Conservation (phyloP, 2,797 vertebrate species). For the Vultur gryphus region DNA sequence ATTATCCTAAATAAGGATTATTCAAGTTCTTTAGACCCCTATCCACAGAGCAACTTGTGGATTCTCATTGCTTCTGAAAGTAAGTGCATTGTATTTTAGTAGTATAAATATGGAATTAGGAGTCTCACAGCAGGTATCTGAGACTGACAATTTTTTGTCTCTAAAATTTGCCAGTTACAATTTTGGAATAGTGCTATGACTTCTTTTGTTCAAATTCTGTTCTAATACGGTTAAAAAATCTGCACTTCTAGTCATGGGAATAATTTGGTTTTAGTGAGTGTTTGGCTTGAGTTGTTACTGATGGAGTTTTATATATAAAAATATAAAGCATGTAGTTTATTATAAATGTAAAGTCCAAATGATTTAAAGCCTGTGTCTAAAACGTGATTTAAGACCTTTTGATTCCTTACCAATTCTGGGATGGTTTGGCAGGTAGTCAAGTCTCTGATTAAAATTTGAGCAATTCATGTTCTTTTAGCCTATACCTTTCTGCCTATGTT, state of each 20-base stretch:
- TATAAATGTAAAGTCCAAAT: constrained; percentile 44
- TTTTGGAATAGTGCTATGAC: not conserved
- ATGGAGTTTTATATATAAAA: constrained; percentile 20
- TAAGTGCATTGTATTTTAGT: not conserved
- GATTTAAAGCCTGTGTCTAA: constrained; percentile 29
- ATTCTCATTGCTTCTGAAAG: not conserved
- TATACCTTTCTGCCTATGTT: not conserved
- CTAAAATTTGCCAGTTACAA: not conserved
- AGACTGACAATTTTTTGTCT: not conserved
- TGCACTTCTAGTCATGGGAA: constrained; percentile 3
- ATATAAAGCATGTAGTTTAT: constrained; percentile 23
- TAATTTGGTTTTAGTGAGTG: not conserved
- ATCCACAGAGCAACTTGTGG: not conserved
- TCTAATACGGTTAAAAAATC: not conserved
- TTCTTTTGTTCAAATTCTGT: constrained; percentile 9
- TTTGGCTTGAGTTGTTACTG: constrained; percentile 9
- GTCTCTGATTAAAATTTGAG: constrained; percentile 12
- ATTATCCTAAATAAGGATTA: constrained; percentile 29
- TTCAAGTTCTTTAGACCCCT: not conserved
- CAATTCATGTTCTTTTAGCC: not conserved
- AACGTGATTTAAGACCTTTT: constrained; percentile 22
- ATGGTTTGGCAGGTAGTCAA: constrained; percentile 25
- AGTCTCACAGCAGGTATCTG: not conserved
- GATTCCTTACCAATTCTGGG: constrained; percentile 14
- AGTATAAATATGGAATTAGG: not conserved